Evolutionary conservation across 2,888 invertebrate genomes (phyloP), one percentile per base, ranked within the genome.

Genomic region (Gonocerus acuteangulatus): DNA sequence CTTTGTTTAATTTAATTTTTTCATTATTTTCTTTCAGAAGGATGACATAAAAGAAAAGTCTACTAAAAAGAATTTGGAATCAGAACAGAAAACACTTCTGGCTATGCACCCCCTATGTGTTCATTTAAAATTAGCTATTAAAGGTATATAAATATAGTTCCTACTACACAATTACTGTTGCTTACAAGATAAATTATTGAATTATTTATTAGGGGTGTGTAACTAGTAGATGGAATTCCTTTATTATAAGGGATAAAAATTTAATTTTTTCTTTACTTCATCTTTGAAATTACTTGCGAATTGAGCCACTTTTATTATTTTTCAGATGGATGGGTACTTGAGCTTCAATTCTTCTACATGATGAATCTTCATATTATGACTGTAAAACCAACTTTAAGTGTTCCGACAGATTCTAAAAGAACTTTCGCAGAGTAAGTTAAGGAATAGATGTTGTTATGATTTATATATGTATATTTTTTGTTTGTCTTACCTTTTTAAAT

Each of bases 51-150:
- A 27, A 27, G 27, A 27, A 27, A 27, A 4, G 4, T 27, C 27
- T 27, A 9, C 27, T 2, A 18, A 19, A n/a, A 45, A 59, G 18
- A 61, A 64, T 34, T 23, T 59, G 13, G 66, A 52, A 27, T 19
- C n/a, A 19, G 27, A 47, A 51, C 36, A 51, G 11, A 44, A 23
- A 7, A 51, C 82, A 62, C 75, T 87, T 2, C 73, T 89, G 2
- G 82, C 81, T 69, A 80, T 81, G 67, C 89, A 90, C 75, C 89
- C 91, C 0, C 74, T 90, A 52, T 79, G 79, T 70, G 83, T 90
- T 2, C 79, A 80, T 69, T 75, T 88, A 11, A 78, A 81, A 51
- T 27, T 27, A 27, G 4, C 9, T 27, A 27, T 27, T 27, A 27
- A n/a, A n/a, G n/a, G n/a, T n/a, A n/a, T n/a, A n/a, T n/a, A n/a